Base-by-base conservation (phyloP, 2,113 vertebrate genomes). In the Hiodon tergisus region DNA sequence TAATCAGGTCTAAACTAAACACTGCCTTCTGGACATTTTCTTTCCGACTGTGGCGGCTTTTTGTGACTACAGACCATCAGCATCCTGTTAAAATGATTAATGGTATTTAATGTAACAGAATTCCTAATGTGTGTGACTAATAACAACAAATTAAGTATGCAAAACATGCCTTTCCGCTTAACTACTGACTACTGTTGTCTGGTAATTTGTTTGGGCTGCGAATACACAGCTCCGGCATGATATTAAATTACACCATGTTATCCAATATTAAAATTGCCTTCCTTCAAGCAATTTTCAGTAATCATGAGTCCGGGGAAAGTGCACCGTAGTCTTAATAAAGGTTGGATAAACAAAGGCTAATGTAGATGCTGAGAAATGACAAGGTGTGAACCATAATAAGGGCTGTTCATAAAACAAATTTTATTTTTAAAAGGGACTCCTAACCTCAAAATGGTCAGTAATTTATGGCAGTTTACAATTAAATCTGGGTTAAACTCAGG, bases 11-110 rank as follows among this genome's bases (percentile, higher is more conserved):
- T 73, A 50, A 63, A 48, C 46, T 65, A 53, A 48, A 57, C 14
- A 48, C 54, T 51, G 62, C 72, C 57, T 74, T 67, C 62, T 6
- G 62, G 31, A 13, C 10, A 62, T 62, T 52, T 62, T 53, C 47
- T 14, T 48, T 16, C 14, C 62, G 59, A 72, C 59, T 72, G 50
- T 52, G 47, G 50, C 6, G 16, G 48, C 9, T 52, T 66, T 52
- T 61, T 63, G 4, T 16, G 52, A 61, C 68, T 61, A 55, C 52
- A 70, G 59, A 63, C 68, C 58, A 55, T 76, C 72, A 80, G 67
- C 69, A 69, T 77, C 57, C 46, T 74, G 5, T 83, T 72, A 78
- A 76, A 86, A 75, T 70, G 74, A 85, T 63, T 79, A 86, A 85
- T 83, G 81, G 76, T 74, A 74, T 78, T 67, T 63, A 69, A 69